Base-by-base conservation (phyloP, 1,140 invertebrate species). In the Charaxes varanes region DNA sequence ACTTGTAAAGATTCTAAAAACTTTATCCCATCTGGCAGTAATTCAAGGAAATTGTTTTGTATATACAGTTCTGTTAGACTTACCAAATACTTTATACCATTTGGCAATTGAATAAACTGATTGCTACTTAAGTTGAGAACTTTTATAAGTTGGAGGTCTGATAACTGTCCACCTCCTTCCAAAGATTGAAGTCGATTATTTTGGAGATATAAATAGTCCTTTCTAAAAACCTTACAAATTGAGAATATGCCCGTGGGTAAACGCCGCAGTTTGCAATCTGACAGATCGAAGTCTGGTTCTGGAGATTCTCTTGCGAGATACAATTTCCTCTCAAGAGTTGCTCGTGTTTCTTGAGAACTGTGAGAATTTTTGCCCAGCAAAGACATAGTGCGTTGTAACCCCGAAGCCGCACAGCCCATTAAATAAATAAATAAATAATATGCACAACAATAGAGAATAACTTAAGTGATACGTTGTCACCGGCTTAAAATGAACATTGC, bases 241-340 rank as follows among this genome's bases (percentile, higher is more conserved):
- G 90, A 89, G 82, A 89, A 94, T 44, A 93, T 90, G 31, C 92
- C 91, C 34, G 88, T 84, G 12, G 92, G 92, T 23, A 94, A 87
- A 32, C 86, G 77, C 57, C 87, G 87, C 30, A 93, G 84, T 51
- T 86, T 84, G 78, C 92, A 93, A 43, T 91, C 89, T 2, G 90
- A 90, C 42, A 94, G 69, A 77, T 94, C 92, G 67, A 92, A 94
- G 28, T 89, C 79, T 38, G 90, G 88, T 63, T 92, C 92, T 8
- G 92, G 92, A 55, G 88, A 90, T 77, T 93, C 91, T 63, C 90
- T 87, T 11, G 92, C 92, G 86, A 92, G 64, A 61, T 91, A 92
- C 22, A 92, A 69, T 72, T 92, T 92, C 58, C 90, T 87, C 53
- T 92, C 89, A n/a, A 92, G 62, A 48, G 86, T 86, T n/a, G 88